Evolutionary conservation across 2,113 vertebrate species (phyloP), one percentile per base, ranked within the genome.

Genomic region (Paraplagusia blochii): DNA sequence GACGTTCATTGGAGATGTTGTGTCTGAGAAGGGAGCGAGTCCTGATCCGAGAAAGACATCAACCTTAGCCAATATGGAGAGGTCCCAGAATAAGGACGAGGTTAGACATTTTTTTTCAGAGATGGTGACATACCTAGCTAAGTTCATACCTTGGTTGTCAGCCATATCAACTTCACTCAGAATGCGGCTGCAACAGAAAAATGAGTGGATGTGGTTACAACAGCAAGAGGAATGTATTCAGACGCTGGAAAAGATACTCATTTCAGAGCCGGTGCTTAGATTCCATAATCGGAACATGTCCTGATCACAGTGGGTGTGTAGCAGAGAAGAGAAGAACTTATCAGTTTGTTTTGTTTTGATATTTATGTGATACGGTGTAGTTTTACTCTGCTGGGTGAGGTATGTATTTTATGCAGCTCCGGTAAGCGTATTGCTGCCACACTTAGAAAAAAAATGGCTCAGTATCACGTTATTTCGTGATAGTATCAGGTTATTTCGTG

Each of bases 41-140:
- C 58, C 58, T 50, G 58, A 60, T 36, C 46, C 46, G 1, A 50
- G 48, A 35, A 50, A 35, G 10, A 35, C 14, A 8, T 53, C 51
- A 39, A 35, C 50, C 1, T 38, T 39, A 11, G 8, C 7, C 8
- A 53, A 53, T 36, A 53, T 53, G 36, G 34, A 53, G 7, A 39
- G 51, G 13, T 16, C 36, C 1, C 33, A 34, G 2, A 50, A 50
- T 3, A 50, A 50, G 35, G 48, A 50, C 1, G 48, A 50, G 29
- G 48, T 40, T 4, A 50, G 48, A 50, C 14, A 29, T 4, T 34
- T 50, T 3, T 9, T 50, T n/a, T n/a, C n/a, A n/a, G 48, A 14
- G 2, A 50, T 50, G 48, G 48, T 50, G 7, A 50, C 48, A 1
- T 50, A 50, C 15, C n/a, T 50, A 1, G 29, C 48, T 6, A 50